Evolutionary conservation across 2,113 vertebrate genomes (phyloP).

Genomic region (Trachemys scripta): DNA sequence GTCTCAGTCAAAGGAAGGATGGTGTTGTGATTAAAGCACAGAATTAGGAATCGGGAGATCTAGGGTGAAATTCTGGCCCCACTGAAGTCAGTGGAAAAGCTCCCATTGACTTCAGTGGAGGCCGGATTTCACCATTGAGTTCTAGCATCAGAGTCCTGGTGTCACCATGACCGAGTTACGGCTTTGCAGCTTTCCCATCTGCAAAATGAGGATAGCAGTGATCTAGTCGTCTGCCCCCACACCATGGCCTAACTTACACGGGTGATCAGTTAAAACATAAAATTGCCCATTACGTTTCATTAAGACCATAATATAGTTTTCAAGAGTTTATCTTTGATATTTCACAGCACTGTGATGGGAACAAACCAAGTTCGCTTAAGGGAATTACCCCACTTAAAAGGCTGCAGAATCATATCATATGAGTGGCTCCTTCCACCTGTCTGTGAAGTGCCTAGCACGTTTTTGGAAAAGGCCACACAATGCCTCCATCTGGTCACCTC

Average conservation of each 20-base stretch:
- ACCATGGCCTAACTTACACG: background rate
- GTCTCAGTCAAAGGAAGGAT: slow-evolving; percentile 7
- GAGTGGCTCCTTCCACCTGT: background rate
- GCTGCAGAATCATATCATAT: background rate
- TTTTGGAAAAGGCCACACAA: background rate
- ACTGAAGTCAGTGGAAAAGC: background rate
- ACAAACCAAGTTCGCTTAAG: slow-evolving; percentile 20
- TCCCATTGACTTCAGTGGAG: background rate
- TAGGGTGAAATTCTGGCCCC: slow-evolving; percentile 45
- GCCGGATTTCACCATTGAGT: background rate
- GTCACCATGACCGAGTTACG: background rate
- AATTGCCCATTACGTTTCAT: slow-evolving; percentile 16
- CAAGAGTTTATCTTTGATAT: background rate
- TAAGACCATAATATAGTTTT: background rate
- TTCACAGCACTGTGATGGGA: background rate
- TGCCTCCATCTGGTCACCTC: background rate
- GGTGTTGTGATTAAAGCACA: slow-evolving; percentile 55
- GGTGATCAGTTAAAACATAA: background rate
- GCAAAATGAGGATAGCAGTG: background rate
- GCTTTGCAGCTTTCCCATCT: background rate
- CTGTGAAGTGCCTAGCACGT: background rate
- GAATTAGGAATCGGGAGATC: slow-evolving; percentile 33
- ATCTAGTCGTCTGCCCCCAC: background rate
- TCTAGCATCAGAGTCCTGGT: background rate
- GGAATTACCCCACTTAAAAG: background rate